Evolutionary conservation across 2,888 invertebrate species (phyloP), one percentile per base, ranked within the genome.

Genomic region (Cheilosia pagana): DNA sequence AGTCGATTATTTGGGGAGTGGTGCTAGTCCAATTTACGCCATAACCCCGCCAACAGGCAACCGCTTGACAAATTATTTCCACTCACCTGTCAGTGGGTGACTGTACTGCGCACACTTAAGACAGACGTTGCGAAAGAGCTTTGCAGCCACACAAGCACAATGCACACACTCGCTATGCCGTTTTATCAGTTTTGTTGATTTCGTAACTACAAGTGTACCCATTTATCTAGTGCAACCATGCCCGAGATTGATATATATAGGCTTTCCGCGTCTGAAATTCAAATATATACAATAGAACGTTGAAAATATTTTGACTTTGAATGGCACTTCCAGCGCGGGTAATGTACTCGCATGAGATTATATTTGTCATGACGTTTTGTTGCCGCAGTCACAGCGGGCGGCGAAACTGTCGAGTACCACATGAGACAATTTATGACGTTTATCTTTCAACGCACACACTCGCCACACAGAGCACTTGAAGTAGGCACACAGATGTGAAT

Each of bases 251-350:
- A 74, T 28, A 28, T n/a, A n/a, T n/a, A n/a, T n/a, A n/a, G n/a
- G 68, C 43, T 68, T n/a, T 35, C 16, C 16, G 19, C 25, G 39
- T 59, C 62, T 39, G 71, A 63, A 60, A 68, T 63, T 57, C 62
- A 45, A 48, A 31, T 12, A 21, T 55, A 31, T 12, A 21, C 21
- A 35, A 63, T 5, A 31, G 10, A 57, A 31, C 59, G 25, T 35
- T 65, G 59, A 55, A 59, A 68, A 55, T 63, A 75, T 68, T 75
- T 81, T 68, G 75, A 57, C 35, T 35, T 35, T 72, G 74, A 79
- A 75, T 83, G 83, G 75, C 83, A 83, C 62, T 70, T 83, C 53
- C 48, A 79, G 70, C 70, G 65, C 74, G 79, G 74, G 83, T 83
- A 83, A 83, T 83, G 83, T 59, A 83, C 79, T 78, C 63, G 70